A percentile compares a stretch with the other conserved stretches of the same genome.
Conservation (phyloP, 2,797 vertebrate genomes). For the Psittacula derbiana region DNA sequence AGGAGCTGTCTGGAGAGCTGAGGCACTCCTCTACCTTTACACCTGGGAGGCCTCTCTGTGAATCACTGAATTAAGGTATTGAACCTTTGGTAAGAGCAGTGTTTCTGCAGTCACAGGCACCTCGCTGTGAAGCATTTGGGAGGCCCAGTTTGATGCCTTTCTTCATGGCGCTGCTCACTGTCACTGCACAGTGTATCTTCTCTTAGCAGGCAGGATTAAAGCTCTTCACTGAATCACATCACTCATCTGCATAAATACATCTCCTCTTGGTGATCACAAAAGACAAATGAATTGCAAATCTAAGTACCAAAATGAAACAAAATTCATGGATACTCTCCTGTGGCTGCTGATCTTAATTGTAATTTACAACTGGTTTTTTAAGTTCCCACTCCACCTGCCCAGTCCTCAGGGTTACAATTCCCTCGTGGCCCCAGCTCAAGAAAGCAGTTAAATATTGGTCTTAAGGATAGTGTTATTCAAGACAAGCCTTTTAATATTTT, state of each 20-base stretch:
- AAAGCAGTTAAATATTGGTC: neutral
- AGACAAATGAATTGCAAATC: neutral
- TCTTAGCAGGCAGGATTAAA: neutral
- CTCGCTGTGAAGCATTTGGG: neutral
- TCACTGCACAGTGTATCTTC: neutral
- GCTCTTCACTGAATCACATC: neutral
- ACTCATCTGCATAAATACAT: neutral
- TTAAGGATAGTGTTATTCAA: neutral
- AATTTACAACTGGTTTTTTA: neutral
- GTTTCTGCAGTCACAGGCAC: neutral
- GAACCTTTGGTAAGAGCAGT: neutral
- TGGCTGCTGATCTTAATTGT: neutral
- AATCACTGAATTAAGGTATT: neutral
- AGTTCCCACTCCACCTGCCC: neutral
- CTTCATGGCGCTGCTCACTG: neutral
- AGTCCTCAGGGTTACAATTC: neutral
- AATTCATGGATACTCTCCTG: neutral
- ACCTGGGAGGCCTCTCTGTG: neutral
- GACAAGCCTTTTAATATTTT: neutral
- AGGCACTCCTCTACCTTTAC: neutral
- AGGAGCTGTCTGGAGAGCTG: neutral
- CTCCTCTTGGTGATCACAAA: neutral
- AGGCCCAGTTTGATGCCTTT: neutral
- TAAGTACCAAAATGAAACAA: neutral
- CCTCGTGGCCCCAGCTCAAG: neutral